Evolutionary conservation across 1,140 invertebrate genomes (phyloP), one percentile per base, ranked within the genome.

Genomic region (Stenopsyche tienmushanensis): DNA sequence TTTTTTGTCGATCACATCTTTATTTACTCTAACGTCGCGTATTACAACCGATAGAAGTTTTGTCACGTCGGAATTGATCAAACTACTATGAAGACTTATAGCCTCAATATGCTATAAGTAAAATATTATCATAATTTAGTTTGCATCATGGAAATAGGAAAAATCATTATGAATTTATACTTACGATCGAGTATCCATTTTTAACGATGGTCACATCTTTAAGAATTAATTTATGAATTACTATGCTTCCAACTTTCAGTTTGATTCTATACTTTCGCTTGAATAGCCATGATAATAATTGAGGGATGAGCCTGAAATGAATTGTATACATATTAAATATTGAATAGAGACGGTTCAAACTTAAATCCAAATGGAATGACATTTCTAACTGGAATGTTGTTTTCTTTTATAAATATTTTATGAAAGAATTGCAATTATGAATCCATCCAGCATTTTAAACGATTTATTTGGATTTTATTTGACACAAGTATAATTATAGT

Each of bases 1-100:
- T 71, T 78, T 77, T 63, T 76, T 74, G 71, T 83, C 81, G 39
- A 62, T 41, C 13, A 90, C 84, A 81, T 91, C 87, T 75, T 93
- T 91, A 66, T 92, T 92, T 55, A 97, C 87, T 60, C 91, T 83
- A 3, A 95, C 88, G 75, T 93, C 91, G 55, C 86, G 85, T 68
- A 94, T 86, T 21, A 93, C 87, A 24, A 97, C 85, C 7, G 90
- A 91, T 17, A 97, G 75, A 7, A 95, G 78, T 79, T 96, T 97
- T 18, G 90, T 93, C 21, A 92, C 89, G 68, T 94, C 91, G 8
- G 91, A 92, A 75, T 93, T 96, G 58, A 96, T 86, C 74, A 94
- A 89, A 79, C 92, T 94, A 75, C 93, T 96, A 15, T 90, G 86
- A 58, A 96, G 83, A 72, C 90, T 89, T 58, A 95, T 86, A 76